Conservation (phyloP, 1,140 invertebrate species). For the Heliothis virescens region DNA sequence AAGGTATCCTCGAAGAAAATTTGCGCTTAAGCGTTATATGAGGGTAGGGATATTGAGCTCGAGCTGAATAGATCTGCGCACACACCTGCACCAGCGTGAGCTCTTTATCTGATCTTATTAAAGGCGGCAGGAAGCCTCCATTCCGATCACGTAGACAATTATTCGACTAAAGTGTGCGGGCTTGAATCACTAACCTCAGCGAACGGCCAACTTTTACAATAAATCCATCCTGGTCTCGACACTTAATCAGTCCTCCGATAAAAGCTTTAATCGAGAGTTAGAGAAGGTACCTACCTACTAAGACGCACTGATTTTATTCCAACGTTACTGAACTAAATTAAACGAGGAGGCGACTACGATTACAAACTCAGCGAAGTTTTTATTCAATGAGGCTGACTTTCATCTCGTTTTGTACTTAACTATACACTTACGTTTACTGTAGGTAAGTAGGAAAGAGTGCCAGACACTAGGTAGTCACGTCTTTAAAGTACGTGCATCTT, state of each 20-base stretch:
- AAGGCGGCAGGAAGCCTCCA: conserved; percentile 70
- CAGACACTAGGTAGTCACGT: too few relatives aligned
- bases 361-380: conserved; percentile 53
- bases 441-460: not conserved
- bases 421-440: not conserved
- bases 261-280: conserved; percentile 80
- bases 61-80: conserved; percentile 41
- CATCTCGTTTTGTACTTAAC: conserved; percentile 15
- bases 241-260: conserved; percentile 83
- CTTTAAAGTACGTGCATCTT: not conserved
- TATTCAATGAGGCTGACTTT: conserved; percentile 48
- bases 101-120: conserved; percentile 73
- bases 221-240: conserved; percentile 82
- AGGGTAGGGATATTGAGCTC: conserved; percentile 37
- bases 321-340: conserved; percentile 61
- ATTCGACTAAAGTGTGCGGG: conserved; percentile 83
- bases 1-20: conserved; percentile 2
- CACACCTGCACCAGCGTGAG: conserved; percentile 56
- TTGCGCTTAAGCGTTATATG: conserved; percentile 15
- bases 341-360: conserved; percentile 52
- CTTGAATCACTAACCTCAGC: conserved; percentile 83
- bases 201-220: conserved; percentile 82
- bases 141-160: conserved; percentile 86
- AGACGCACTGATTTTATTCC: conserved; percentile 70
- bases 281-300: conserved; percentile 71